phyloP scores from a whole-genome alignment of 2,113 vertebrate species.

The Cyanoderma ruficeps region DNA sequence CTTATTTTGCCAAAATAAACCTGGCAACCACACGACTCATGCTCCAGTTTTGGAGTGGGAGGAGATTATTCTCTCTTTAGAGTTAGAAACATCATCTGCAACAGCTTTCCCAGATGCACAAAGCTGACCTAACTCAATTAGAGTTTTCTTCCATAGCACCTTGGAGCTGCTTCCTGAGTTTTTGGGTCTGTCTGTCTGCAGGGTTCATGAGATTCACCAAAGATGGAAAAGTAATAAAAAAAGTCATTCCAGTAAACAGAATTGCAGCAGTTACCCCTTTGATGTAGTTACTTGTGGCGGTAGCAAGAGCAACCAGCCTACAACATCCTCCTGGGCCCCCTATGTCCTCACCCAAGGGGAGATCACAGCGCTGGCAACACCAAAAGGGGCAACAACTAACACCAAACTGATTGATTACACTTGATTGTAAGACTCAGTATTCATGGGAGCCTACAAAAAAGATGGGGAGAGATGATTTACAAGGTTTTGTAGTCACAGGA shows the following conservation, averaged over 20 bases:
- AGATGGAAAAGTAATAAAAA: not conserved
- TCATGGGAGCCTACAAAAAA: not conserved
- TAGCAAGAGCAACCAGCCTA: not conserved
- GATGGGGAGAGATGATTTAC: not conserved
- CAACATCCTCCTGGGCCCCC: not conserved
- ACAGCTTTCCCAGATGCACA: not conserved
- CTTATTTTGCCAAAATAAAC: constrained; percentile 18
- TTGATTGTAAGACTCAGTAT: not conserved
- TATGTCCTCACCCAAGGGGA: not conserved
- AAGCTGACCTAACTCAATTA: not conserved
- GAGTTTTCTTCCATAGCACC: not conserved
- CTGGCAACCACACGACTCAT: not conserved
- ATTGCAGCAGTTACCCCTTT: not conserved
- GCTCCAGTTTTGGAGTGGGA: not conserved
- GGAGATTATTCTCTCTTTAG: not conserved
- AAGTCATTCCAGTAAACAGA: not conserved
- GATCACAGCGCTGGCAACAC: not conserved
- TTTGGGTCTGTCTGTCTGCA: not conserved
- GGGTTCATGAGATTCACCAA: not conserved
- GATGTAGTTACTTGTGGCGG: not conserved
- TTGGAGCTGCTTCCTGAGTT: not conserved
- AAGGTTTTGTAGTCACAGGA: not conserved
- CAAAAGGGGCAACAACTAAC: not conserved
- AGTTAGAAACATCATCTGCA: not conserved
- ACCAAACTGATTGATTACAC: not conserved